Conservation (phyloP, 1,140 invertebrate species). For the Atta texana region DNA sequence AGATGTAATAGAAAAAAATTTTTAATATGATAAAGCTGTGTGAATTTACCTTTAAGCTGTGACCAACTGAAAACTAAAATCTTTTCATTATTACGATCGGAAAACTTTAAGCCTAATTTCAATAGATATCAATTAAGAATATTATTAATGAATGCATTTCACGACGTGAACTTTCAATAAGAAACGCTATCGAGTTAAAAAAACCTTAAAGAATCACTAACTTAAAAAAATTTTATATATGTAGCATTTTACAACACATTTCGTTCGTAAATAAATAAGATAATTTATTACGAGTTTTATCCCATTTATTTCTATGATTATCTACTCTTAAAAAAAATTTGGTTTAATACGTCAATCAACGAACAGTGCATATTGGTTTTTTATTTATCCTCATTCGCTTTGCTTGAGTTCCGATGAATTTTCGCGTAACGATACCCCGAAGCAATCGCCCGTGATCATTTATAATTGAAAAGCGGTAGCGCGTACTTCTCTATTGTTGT, state of each 20-base stretch:
- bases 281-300: not conserved
- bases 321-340: not conserved
- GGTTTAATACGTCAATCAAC: slow-evolving; percentile 12
- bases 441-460: slow-evolving; percentile 36
- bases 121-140: slow-evolving; percentile 42
- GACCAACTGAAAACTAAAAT: slow-evolving; percentile 10
- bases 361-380: not conserved
- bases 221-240: not conserved
- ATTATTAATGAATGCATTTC: slow-evolving; percentile 26
- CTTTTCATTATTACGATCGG: slow-evolving; percentile 9
- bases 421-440: slow-evolving; percentile 33
- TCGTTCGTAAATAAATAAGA: not conserved
- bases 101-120: slow-evolving; percentile 34
- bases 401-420: slow-evolving; percentile 19
- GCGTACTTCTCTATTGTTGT: slow-evolving; percentile 31
- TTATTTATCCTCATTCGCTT: slow-evolving; percentile 27
- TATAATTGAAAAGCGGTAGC: slow-evolving; percentile 37
- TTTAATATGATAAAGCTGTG: slow-evolving; percentile 20
- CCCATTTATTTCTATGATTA: not conserved
- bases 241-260: not conserved
- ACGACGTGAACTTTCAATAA: slow-evolving; percentile 12
- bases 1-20: not conserved
- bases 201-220: not conserved
- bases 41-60: not conserved
- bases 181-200: not conserved